phyloP scores from a whole-genome alignment of 1,140 invertebrate genomes.

The Philotrypesis tridentata region DNA sequence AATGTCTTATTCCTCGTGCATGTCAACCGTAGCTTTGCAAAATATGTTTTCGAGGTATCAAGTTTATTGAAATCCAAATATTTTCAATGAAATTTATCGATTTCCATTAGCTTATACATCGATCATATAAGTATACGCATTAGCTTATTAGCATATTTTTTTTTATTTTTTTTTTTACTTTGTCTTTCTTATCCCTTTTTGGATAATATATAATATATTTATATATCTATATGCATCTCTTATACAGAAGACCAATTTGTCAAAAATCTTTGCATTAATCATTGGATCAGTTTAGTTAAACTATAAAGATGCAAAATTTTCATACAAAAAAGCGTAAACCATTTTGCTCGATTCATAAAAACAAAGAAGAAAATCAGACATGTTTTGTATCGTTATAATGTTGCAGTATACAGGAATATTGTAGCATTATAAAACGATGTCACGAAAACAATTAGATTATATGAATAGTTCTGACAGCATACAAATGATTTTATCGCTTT shows the following conservation, averaged over 20 bases:
- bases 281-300: conserved; percentile 11
- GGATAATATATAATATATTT: conserved; percentile 47
- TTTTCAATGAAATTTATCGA: conserved; percentile 67
- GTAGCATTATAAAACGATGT: background rate
- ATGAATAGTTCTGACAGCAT: background rate
- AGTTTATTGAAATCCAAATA: conserved; percentile 72
- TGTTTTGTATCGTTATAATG: background rate
- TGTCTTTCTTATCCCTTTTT: conserved; percentile 37
- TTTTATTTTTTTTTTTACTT: conserved; percentile 43
- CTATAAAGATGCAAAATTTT: background rate
- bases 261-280: conserved; percentile 42
- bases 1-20: conserved; percentile 27
- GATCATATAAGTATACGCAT: conserved; percentile 68
- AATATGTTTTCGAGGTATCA: conserved; percentile 63
- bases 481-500: background rate
- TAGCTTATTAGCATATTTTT: conserved; percentile 62
- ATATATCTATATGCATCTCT: conserved; percentile 42
- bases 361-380: background rate
- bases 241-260: conserved; percentile 44
- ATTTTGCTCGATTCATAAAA: no score
- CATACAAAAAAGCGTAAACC: no score
- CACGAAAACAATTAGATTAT: background rate
- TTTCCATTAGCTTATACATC: conserved; percentile 68
- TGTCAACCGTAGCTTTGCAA: conserved; percentile 42
- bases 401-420: background rate